Evolutionary conservation across 1,140 invertebrate species (phyloP), one percentile per base, ranked within the genome.

Genomic region (Hirudo medicinalis): DNA sequence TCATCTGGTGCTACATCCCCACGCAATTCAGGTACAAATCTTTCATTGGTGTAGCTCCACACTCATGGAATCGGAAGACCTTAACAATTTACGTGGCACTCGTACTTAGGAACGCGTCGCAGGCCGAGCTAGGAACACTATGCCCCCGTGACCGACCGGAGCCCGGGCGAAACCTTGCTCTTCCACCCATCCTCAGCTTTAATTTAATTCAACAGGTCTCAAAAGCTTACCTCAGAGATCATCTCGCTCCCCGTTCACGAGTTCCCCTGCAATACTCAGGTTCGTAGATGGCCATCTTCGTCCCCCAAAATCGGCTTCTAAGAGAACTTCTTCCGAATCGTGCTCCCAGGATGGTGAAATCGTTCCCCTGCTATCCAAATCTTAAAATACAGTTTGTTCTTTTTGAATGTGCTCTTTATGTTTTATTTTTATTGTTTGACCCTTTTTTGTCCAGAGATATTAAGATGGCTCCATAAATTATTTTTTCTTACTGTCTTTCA

Each of bases 181-280:
- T 49, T 49, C 43, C 43, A 13, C 15, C 43, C 43, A 49, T 49
- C 43, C 43, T 49, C 43, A 49, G 43, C 43, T 63, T 63, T 32
- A 63, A 25, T 63, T 63, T 22, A 63, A 63, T 25, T 63, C 22
- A 25, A 63, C 57, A 63, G 57, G 22, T 63, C 57, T 25, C 57
- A 63, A 63, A 4, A 63, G 57, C 57, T 6, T 63, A 19, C 57
- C 57, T 63, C 57, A 63, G 57, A 63, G 22, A 63, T 32, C 57
- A 13, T 57, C 54, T 57, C 54, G 54, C 9, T 2, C 25, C 54
- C 57, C 6, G 20, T 63, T 63, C 57, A 63, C 4, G 29, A 25
- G 22, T 15, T 19, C 57, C 57, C 57, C 57, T 9, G 57, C 57
- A 25, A 63, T 63, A 63, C 57, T 63, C 57, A 63, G 57, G 57